A percentile compares a stretch with the other conserved stretches of the same genome.
Evolutionary conservation across 2,888 invertebrate species (phyloP).

Genomic region (Arctia plantaginis): DNA sequence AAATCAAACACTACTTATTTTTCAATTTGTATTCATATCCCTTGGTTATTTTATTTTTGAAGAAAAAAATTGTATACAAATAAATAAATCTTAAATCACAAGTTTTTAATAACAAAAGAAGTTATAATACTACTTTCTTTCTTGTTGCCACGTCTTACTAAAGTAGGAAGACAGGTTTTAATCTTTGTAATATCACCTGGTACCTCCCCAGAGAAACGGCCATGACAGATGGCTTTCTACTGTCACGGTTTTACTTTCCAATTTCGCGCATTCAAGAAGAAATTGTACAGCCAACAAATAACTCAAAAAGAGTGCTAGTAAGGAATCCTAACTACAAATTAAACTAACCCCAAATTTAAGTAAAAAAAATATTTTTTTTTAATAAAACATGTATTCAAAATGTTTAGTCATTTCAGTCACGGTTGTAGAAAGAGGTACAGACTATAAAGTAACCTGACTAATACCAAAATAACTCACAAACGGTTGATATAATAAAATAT

Average conservation of each 20-base stretch:
- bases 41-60: fast-evolving
- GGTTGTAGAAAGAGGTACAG: too few species aligned
- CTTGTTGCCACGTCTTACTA: background rate
- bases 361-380: too few species aligned
- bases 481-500: too few species aligned
- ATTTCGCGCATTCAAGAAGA: conserved; percentile 7
- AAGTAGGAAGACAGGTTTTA: conserved; percentile 37
- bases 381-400: too few species aligned
- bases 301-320: background rate
- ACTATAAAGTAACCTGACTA: too few species aligned
- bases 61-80: background rate
- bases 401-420: too few species aligned
- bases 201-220: conserved; percentile 35
- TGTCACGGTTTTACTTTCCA: conserved; percentile 49
- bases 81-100: background rate
- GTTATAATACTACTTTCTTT: conserved; percentile 10
- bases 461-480: too few species aligned
- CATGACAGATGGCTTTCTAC: conserved; percentile 53
- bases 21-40: too few species aligned
- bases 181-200: conserved; percentile 53
- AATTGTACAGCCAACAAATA: background rate
- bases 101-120: background rate
- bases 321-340: background rate
- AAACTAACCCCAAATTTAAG: background rate
- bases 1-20: background rate